Base-by-base conservation (phyloP, 2,888 invertebrate genomes). In the Drosophila neonasuta region DNA sequence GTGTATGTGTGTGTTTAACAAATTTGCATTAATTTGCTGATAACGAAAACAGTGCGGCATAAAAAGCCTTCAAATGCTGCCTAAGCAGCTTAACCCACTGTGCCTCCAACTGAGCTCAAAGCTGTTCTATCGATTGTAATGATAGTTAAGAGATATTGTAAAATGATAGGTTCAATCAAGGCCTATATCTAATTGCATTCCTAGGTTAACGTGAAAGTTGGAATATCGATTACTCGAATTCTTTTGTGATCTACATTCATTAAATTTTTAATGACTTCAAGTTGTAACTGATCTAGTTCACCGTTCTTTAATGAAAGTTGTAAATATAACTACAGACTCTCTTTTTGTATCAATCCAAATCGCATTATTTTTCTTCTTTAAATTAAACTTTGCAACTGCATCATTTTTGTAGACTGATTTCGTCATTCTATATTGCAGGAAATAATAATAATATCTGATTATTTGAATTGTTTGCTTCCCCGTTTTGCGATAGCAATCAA, bases 11-110 rank as follows among this genome's bases (percentile, higher is more conserved):
- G 79, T 67, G 46, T 8, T 30, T 62, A 57, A 57, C 62, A 66
- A 71, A 58, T 72, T 79, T 68, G 71, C 77, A 68, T 68, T 68
- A 46, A 57, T 44, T 48, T 56, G 51, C 64, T 76, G 83, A 82
- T 85, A 85, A 81, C 54, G 69, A 55, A 30, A 36, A 45, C 39
- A 15, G 11, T 15, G 30, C 29, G 11, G 20, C 7, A 66, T 61
- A 41, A 46, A 59, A 71, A 48, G 13, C 36, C 36, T 15, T 30
- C 39, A 46, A 41, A 20, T 44, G 59, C 24, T 50, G 42, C 15
- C 17, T 60, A 62, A 64, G 59, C 45, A 13, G 61, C 52, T 61
- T 68, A 74, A 42, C 51, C 73, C 46, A 24, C 24, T 24, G 24
- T 24, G 24, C 24, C 24, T 24, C 24, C 45, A 59, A 39, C 24